Evolutionary conservation across 2,888 invertebrate genomes (phyloP), one percentile per base, ranked within the genome.

Genomic region (Pachydiplax longipennis): DNA sequence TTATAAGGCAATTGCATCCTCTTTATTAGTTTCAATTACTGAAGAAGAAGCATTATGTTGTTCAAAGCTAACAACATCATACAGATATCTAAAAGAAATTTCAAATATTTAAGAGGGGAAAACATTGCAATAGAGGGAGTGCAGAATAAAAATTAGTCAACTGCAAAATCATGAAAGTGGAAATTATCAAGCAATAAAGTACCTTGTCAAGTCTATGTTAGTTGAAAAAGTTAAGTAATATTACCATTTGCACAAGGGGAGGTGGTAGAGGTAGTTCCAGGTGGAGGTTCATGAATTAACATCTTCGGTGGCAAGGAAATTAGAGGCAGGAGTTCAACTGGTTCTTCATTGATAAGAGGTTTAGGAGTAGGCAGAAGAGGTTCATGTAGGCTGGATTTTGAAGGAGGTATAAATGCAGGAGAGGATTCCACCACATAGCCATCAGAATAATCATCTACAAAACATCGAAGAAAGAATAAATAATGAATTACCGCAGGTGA

Each of bases 211-310:
- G 31, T 2, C 25, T 73, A 73, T 31, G 0, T 73, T 73, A 73
- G 18, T 12, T 2, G 1, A 18, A 8, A 10, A 31, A 73, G 31
- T 2, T 13, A 31, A 31, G 3, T 10, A 25, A 25, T 61, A 37
- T 87, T 87, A 87, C 87, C 87, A 87, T 87, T 40, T 22, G n/a
- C 10, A 87, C 37, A 37, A 18, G 61, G 53, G 87, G n/a, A 87
- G 87, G 37, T 22, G 65, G 37, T 61, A 87, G 87, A 37, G 61
- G 61, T 8, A 18, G 83, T 37, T 87, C 61, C 37, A 37, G 61
- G 58, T 35, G 35, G 61, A 22, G 61, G 87, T 58, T 61, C 37
- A 35, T 87, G 61, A n/a, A 87, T 87, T 61, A 87, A 37, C 37
- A 61, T 87, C 18, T 58, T 15, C n/a, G 87, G 87, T 40, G 87